Percentiles rank a stretch among this genome's conserved stretches.
These are phyloP conservation scores for Liopterus haemorrhoidalis DNA, from an alignment of 2,888 invertebrate genomes.

Conservation along the genomic window DNA sequence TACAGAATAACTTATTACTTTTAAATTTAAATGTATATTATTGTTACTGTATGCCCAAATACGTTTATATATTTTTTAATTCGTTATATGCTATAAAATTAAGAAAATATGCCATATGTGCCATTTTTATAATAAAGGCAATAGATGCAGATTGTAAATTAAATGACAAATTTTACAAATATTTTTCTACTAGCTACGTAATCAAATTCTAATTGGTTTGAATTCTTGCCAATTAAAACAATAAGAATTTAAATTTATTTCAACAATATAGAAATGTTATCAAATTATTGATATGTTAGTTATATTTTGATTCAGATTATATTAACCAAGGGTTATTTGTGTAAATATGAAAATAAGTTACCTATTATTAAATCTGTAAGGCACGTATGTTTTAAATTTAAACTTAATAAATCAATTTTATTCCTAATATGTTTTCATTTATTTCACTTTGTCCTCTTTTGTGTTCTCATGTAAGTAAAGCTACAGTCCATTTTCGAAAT, in stretches of 20 bases:
- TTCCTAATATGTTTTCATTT: too few species aligned
- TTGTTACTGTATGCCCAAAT: too few species aligned
- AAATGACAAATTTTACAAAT: background rate
- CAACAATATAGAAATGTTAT: too few species aligned
- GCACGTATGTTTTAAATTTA: too few species aligned
- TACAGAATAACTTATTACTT: too few species aligned
- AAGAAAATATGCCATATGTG: constrained; percentile 14
- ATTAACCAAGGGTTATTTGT: constrained; percentile 18
- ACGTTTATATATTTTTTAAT: too few species aligned
- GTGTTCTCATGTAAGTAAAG: too few species aligned
- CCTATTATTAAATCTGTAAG: constrained; percentile 16
- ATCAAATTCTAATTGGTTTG: constrained; percentile 16
- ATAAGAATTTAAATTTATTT: too few species aligned
- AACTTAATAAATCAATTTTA: too few species aligned
- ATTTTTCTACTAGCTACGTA: constrained; percentile 13
- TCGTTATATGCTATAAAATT: constrained; percentile 3
- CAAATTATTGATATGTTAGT: background rate
- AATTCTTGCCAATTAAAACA: constrained; percentile 21
- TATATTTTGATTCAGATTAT: background rate
- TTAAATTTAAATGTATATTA: too few species aligned
- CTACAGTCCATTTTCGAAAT: too few species aligned
- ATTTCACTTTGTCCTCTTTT: too few species aligned
- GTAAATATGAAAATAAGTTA: constrained; percentile 22
- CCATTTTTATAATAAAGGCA: constrained; percentile 20
- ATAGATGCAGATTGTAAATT: constrained; percentile 4